Evolutionary conservation across 2,113 vertebrate species (phyloP).

Genomic region (Morone saxatilis): DNA sequence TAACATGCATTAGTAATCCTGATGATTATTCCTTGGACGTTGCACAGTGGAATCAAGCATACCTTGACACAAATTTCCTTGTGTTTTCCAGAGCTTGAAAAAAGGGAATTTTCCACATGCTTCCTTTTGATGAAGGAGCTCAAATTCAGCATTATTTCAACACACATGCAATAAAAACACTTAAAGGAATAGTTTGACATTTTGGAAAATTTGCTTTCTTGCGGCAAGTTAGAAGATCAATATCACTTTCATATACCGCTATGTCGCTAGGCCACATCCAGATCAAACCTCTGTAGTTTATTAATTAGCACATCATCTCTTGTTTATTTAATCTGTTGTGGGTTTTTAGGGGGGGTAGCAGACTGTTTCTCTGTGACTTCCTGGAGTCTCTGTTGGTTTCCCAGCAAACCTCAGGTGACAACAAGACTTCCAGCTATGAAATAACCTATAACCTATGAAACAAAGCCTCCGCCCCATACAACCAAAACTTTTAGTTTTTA

Average conservation of each 20-base stretch:
- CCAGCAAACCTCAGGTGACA: too few species aligned
- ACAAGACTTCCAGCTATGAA: neutral
- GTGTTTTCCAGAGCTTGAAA: conserved; percentile 28
- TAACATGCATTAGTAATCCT: conserved; percentile 45
- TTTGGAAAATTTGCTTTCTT: conserved; percentile 1
- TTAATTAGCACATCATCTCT: neutral
- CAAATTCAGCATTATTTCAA: conserved; percentile 20
- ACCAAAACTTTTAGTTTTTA: neutral
- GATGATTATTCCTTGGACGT: conserved; percentile 53
- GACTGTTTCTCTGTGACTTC: neutral
- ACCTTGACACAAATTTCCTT: conserved; percentile 44
- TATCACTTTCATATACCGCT: too few species aligned
- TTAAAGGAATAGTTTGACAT: neutral
- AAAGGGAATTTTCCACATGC: conserved; percentile 46
- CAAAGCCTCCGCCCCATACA: neutral
- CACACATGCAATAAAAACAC: neutral
- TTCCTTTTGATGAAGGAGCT: conserved; percentile 30
- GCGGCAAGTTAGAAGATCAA: too few species aligned
- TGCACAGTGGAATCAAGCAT: conserved; percentile 42
- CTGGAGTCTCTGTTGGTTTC: neutral
- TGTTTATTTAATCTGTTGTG: neutral
- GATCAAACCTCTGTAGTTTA: neutral
- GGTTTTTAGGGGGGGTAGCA: neutral
- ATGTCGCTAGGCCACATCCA: neutral
- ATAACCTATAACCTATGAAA: neutral